Conservation (phyloP, 2,113 vertebrate genomes). For the Mormyrus lacerda region DNA sequence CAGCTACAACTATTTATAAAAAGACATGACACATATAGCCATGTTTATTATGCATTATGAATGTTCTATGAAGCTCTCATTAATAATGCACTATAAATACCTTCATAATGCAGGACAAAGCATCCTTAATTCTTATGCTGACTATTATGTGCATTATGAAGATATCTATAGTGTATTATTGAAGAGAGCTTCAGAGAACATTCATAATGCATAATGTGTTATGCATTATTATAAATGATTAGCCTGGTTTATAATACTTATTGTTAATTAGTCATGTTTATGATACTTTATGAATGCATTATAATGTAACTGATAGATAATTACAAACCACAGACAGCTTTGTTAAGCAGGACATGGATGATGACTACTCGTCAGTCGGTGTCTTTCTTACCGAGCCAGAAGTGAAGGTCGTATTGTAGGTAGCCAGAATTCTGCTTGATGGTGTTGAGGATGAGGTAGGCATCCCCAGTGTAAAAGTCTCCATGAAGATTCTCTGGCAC, state of each 20-base stretch:
- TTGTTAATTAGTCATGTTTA: too few species aligned
- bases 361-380: background rate
- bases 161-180: background rate
- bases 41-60: background rate
- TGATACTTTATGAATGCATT: too few species aligned
- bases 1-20: background rate
- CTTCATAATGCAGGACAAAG: background rate
- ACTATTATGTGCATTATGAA: background rate
- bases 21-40: background rate
- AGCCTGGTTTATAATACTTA: too few species aligned
- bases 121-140: background rate
- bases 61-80: background rate
- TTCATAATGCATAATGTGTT: too few species aligned
- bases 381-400: constrained; percentile 73
- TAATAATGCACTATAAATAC: background rate
- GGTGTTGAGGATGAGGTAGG: constrained; percentile 78
- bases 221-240: background rate
- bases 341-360: background rate
- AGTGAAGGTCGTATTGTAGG: constrained; percentile 76
- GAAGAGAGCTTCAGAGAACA: too few species aligned
- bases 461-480: constrained; percentile 78
- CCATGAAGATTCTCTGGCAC: constrained; percentile 70
- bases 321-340: background rate
- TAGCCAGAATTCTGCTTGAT: constrained; percentile 50
- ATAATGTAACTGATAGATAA: background rate